These are phyloP conservation scores for Anoplopoma fimbria DNA, from an alignment of 2,113 vertebrate species.

Conservation along the genomic window DNA sequence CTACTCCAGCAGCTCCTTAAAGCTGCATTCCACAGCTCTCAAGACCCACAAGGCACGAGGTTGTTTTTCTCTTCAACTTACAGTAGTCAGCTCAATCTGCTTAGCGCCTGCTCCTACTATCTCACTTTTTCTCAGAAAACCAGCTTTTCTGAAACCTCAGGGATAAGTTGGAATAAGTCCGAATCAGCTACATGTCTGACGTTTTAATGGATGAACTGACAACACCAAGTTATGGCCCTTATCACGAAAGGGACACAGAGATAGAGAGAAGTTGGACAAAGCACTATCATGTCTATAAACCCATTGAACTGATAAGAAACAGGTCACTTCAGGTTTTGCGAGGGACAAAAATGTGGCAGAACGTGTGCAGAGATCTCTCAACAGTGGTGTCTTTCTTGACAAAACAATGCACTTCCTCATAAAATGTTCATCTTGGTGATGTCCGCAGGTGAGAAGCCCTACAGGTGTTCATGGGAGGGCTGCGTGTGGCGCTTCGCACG, in stretches of 20 bases:
- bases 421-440: not conserved
- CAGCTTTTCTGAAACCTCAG: not conserved
- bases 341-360: not conserved
- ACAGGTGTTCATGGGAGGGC: constrained; percentile 99
- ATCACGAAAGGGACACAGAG: not conserved
- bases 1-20: constrained; percentile 44
- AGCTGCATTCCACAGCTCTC: constrained; percentile 59
- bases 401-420: too few relatives aligned
- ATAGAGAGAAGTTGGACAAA: not conserved
- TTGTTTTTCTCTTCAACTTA: constrained; percentile 60
- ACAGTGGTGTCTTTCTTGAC: not conserved
- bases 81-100: constrained; percentile 43
- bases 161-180: not conserved
- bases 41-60: constrained; percentile 33
- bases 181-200: not conserved
- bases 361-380: not conserved
- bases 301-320: not conserved
- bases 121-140: constrained; percentile 8
- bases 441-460: constrained; percentile 95
- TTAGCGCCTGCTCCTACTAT: constrained; percentile 14
- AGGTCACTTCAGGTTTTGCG: not conserved
- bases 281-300: not conserved
- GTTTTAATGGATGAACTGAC: not conserved
- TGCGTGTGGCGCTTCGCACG: constrained; percentile 99
- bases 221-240: too few relatives aligned